Conservation (phyloP, 53 echinoderm and acorn worm genomes). For the Crossaster papposus region DNA sequence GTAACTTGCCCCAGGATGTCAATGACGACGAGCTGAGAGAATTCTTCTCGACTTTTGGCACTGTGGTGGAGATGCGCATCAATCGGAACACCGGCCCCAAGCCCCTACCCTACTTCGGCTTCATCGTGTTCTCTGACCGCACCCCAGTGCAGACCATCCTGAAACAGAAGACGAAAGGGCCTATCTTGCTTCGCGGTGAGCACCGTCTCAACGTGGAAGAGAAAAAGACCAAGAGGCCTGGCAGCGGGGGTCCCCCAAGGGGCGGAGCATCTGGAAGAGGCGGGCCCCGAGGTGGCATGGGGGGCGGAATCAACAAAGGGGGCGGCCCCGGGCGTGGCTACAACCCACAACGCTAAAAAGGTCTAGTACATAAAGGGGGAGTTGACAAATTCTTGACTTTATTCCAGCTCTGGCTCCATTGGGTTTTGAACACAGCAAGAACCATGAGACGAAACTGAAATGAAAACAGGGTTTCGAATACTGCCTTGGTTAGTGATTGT, state of each 20-base stretch:
- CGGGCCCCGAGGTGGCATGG: constrained; percentile 73
- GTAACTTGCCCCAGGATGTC: constrained; percentile 95
- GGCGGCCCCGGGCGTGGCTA: constrained; percentile 78
- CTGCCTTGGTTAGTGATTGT: not conserved
- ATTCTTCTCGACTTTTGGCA: constrained; percentile 85
- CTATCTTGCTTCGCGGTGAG: constrained; percentile 84
- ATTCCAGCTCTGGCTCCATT: no score
- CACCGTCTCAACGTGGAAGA: constrained; percentile 99
- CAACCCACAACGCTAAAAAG: constrained; percentile 94
- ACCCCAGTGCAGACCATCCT: constrained; percentile 86
- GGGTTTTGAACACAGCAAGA: no score
- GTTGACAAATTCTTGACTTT: no score
- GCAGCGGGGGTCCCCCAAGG: constrained; percentile 83
- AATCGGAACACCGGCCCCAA: constrained; percentile 86
- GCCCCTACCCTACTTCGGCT: constrained; percentile 93
- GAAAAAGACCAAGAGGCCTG: constrained; percentile 87
- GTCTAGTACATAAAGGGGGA: not conserved
- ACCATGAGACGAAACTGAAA: no score
- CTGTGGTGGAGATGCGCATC: constrained; percentile 92
- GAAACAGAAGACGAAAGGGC: constrained; percentile 73
- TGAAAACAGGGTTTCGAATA: not conserved
- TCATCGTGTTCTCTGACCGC: constrained; percentile 92
- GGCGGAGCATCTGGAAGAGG: constrained; percentile 83
- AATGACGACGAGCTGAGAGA: constrained; percentile 85
- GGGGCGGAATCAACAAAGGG: constrained; percentile 70